Conservation (phyloP, 2,797 vertebrate species). For the Peromyscus eremicus region DNA sequence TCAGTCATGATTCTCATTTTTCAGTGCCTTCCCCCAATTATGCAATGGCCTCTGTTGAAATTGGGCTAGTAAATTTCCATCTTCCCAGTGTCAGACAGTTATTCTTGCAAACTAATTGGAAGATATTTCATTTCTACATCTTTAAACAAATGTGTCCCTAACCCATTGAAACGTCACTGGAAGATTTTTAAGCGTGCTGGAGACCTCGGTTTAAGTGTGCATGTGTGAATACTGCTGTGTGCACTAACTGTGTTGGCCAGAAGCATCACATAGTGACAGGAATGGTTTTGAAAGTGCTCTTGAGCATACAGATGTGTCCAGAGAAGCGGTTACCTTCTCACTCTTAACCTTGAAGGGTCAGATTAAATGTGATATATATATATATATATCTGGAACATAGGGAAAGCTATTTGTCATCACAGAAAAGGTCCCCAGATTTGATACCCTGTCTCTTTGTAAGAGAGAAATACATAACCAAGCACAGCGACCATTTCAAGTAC, state of each 20-base stretch:
- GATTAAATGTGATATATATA: background rate
- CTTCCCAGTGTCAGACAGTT: constrained; percentile 63
- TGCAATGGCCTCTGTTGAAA: constrained; percentile 66
- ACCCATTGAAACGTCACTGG: constrained; percentile 18
- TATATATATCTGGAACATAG: background rate
- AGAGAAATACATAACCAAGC: background rate
- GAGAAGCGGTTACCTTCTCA: constrained; percentile 40
- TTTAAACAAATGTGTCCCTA: constrained; percentile 71
- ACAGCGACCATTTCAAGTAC: background rate
- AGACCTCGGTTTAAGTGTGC: background rate
- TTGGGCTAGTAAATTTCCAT: constrained; percentile 71
- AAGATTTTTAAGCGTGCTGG: background rate
- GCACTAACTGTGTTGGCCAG: background rate
- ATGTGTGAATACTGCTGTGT: background rate
- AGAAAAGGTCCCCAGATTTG: background rate
- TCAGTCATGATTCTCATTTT: constrained; percentile 37
- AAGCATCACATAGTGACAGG: background rate
- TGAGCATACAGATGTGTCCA: background rate
- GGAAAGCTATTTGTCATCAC: constrained; percentile 18
- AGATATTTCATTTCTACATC: constrained; percentile 73
- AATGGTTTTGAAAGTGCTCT: background rate
- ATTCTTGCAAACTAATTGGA: constrained; percentile 72
- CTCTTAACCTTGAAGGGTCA: constrained; percentile 35
- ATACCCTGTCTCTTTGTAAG: background rate
- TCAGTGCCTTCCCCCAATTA: constrained; percentile 60